A percentile compares a stretch with the other conserved stretches of the same genome.
Conservation (phyloP, 1,140 invertebrate species). For the Calosoma granatense region DNA sequence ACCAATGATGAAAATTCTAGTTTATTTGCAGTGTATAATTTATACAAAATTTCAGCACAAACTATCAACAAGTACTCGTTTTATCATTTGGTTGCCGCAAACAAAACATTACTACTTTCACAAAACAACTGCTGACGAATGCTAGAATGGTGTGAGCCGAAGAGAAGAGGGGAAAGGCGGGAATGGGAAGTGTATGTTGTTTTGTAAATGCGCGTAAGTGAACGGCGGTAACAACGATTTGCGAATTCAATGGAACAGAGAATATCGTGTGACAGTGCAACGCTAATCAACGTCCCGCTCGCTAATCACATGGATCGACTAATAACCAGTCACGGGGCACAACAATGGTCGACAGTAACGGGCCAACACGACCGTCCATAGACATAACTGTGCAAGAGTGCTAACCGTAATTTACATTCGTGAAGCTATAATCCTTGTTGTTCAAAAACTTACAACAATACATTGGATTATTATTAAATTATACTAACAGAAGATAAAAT, state of each 20-base stretch:
- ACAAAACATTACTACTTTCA: background rate
- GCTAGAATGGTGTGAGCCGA: background rate
- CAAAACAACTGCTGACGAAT: background rate
- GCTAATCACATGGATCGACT: conserved; percentile 7
- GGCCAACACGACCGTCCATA: no score
- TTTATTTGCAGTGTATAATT: background rate
- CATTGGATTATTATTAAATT: no score
- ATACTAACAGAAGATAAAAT: no score
- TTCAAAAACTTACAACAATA: no score
- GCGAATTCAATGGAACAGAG: conserved; percentile 7
- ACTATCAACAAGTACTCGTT: background rate
- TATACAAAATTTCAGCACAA: background rate
- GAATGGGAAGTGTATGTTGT: no score
- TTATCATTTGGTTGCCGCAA: background rate
- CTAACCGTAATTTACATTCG: no score
- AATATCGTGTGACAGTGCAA: conserved; percentile 1
- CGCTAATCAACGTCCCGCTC: conserved; percentile 5
- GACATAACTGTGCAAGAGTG: no score
- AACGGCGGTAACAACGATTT: background rate
- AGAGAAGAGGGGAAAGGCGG: no score
- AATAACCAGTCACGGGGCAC: conserved; percentile 3
- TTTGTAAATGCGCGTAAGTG: background rate
- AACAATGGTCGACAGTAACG: background rate
- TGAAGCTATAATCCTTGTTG: no score
- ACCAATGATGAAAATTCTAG: background rate